phyloP scores from a whole-genome alignment of 2,113 vertebrate genomes.

The Colossoma macropomum region DNA sequence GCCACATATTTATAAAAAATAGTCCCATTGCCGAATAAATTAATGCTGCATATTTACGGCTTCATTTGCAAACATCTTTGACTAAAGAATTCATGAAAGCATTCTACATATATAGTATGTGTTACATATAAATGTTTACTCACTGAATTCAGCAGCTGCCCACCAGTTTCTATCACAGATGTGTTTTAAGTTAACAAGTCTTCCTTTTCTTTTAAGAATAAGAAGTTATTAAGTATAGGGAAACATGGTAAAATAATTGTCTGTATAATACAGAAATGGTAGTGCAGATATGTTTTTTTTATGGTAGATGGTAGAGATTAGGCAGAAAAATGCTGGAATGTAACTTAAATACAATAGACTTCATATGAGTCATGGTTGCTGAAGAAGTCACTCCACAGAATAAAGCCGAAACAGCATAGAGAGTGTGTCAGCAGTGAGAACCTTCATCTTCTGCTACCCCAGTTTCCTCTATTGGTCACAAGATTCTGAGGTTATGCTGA shows the following conservation, averaged over 20 bases:
- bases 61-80: not conserved
- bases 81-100: not conserved
- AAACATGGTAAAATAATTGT: too few species aligned
- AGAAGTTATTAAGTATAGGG: too few species aligned
- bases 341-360: not conserved
- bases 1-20: too few species aligned
- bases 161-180: too few species aligned
- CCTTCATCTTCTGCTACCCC: not conserved
- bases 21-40: too few species aligned
- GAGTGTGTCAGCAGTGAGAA: slow-evolving; percentile 12
- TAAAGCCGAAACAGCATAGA: not conserved
- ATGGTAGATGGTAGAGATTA: not conserved
- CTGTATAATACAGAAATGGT: too few species aligned
- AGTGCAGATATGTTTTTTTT: too few species aligned
- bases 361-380: not conserved
- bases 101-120: not conserved
- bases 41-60: too few species aligned
- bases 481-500: slow-evolving; percentile 23
- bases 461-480: slow-evolving; percentile 30
- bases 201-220: too few species aligned
- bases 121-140: too few species aligned
- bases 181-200: too few species aligned
- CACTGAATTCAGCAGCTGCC: too few species aligned
- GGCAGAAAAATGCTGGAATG: not conserved
- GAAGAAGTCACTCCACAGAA: not conserved